Base-by-base conservation (phyloP, 1,140 invertebrate genomes). In the Aricia agestis region DNA sequence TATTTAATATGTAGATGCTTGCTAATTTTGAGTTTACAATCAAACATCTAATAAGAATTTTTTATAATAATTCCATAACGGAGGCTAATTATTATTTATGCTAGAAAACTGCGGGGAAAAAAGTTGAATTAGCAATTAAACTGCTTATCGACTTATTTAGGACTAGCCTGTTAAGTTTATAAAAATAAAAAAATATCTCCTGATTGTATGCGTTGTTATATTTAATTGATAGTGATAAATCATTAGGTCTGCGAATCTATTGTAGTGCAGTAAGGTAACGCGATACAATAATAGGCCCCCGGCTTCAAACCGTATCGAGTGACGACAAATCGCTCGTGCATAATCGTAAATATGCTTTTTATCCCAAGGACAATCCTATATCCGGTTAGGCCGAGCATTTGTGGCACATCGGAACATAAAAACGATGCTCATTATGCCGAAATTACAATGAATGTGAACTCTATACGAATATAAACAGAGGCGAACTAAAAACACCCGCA, bases 321-420 rank as follows among this genome's bases (percentile, higher is more conserved):
- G 87, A 86, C 89, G 85, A 87, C 86, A 91, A 90, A 89, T 90
- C 84, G 84, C 82, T 89, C 83, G 86, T 89, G 84, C 80, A 91
- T 89, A 88, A 88, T 91, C 84, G 84, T 84, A 89, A 89, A 89
- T 89, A 83, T 75, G 74, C 76, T 88, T 91, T 89, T 91, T 87
- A 77, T 58, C 41, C 82, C 82, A 71, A 76, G 77, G 75, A 82
- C 78, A 74, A 82, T 81, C 80, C 69, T 67, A 90, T 90, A 90
- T 91, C 89, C 89, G 87, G 89, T 84, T 78, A 73, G 75, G 67
- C 67, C 63, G 70, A 81, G 76, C 81, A 84, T 86, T 86, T 89
- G 83, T 87, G 70, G 75, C 67, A 71, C 72, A 71, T 74, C 75
- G 82, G 78, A 74, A 80, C 80, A 86, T 52, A 52, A 86, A 87